phyloP scores from a whole-genome alignment of 2,888 invertebrate species.

The Pseudococcus jackbeardsleyi region DNA sequence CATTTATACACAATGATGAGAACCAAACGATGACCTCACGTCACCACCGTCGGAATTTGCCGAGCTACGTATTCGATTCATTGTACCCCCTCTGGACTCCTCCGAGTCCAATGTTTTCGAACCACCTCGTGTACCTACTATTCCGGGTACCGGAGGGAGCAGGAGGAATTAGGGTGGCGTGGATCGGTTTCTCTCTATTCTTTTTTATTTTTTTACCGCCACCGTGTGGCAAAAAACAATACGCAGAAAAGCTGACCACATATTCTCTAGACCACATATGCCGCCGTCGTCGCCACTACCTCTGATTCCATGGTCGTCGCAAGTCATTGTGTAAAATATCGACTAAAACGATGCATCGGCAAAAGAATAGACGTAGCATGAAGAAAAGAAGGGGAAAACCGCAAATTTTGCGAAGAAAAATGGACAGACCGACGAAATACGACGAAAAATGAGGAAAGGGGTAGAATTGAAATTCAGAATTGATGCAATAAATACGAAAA shows the following conservation, averaged over 20 bases:
- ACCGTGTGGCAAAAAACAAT: background rate
- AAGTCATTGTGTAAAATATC: slow-evolving; percentile 21
- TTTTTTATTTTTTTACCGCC: slow-evolving; percentile 22
- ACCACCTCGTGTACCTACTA: background rate
- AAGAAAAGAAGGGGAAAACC: background rate
- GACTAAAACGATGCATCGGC: background rate
- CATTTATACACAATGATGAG: slow-evolving; percentile 13
- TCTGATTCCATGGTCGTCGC: background rate
- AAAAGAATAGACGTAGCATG: background rate
- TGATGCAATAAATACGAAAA: too few species aligned
- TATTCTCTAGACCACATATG: slow-evolving; percentile 25
- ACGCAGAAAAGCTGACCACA: slow-evolving; percentile 33
- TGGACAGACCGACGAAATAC: background rate
- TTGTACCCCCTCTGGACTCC: background rate
- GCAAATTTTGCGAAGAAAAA: background rate
- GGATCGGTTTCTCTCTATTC: background rate
- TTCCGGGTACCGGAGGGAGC: background rate
- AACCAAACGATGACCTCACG: slow-evolving; percentile 46
- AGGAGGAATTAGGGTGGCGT: background rate
- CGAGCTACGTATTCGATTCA: background rate
- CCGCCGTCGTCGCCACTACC: background rate
- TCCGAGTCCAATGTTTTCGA: background rate
- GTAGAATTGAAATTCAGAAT: too few species aligned
- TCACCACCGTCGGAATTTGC: slow-evolving; percentile 41
- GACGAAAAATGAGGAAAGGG: too few species aligned